These are phyloP conservation scores for Philopotamus ludificatus DNA, from an alignment of 1,140 invertebrate genomes.

Conservation along the genomic window DNA sequence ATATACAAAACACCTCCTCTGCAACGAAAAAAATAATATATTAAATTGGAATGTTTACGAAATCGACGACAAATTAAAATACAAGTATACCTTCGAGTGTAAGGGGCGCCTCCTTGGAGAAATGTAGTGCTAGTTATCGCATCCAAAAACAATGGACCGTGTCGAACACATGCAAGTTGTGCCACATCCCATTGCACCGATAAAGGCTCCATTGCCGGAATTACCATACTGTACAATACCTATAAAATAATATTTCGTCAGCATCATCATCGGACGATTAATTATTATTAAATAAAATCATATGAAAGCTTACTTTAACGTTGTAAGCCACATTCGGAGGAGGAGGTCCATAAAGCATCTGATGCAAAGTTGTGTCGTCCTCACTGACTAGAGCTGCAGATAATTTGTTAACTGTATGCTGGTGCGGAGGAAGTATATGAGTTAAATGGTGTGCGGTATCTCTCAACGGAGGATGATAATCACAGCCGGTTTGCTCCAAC, in stretches of 20 bases:
- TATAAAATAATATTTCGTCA: slow-evolving; percentile 52
- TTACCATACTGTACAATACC: slow-evolving; percentile 87
- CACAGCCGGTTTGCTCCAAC: slow-evolving; percentile 84
- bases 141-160: slow-evolving; percentile 55
- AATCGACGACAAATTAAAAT: too few relatives aligned
- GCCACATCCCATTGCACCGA: slow-evolving; percentile 83
- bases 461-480: slow-evolving; percentile 74
- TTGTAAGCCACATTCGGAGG: slow-evolving; percentile 55
- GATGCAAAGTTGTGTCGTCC: slow-evolving; percentile 50
- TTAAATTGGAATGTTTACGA: too few relatives aligned
- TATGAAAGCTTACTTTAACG: slow-evolving; percentile 51
- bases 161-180: slow-evolving; percentile 86
- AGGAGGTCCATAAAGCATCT: slow-evolving; percentile 53
- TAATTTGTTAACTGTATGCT: slow-evolving; percentile 54
- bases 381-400: slow-evolving; percentile 51
- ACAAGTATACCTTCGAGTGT: slow-evolving; percentile 51
- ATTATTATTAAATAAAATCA: background rate
- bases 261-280: background rate
- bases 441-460: slow-evolving; percentile 84
- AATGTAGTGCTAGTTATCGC: slow-evolving; percentile 52
- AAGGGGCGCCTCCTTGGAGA: slow-evolving; percentile 49
- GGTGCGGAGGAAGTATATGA: slow-evolving; percentile 88
- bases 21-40: slow-evolving; percentile 43
- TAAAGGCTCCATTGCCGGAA: slow-evolving; percentile 84
- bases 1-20: slow-evolving; percentile 82